phyloP scores from a whole-genome alignment of 2,888 invertebrate species.

The Lordiphosa fenestrarum region DNA sequence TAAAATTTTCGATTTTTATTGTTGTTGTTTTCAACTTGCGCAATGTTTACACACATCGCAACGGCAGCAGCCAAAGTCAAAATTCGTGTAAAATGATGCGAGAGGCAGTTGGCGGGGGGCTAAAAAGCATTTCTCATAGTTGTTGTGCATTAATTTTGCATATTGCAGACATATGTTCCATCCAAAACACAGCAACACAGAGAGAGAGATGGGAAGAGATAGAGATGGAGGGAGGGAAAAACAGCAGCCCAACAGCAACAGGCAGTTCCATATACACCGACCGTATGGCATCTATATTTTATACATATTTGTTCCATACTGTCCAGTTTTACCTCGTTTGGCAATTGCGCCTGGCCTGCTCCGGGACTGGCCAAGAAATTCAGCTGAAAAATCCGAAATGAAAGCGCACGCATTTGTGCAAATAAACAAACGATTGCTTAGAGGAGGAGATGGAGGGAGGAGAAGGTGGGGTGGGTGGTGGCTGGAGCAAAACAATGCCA shows the following conservation, averaged over 20 bases:
- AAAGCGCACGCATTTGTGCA: conserved; percentile 68
- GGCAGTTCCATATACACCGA: conserved; percentile 27
- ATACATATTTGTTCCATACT: conserved; percentile 22
- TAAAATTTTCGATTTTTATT: conserved; percentile 38
- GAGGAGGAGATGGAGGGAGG: neutral
- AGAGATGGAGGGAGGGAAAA: conserved; percentile 11
- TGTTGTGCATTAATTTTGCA: conserved; percentile 67
- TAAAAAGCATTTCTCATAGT: neutral
- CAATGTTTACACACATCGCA: conserved; percentile 64
- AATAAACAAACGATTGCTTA: conserved; percentile 56
- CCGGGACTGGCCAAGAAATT: conserved; percentile 40
- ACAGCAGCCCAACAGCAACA: conserved; percentile 32
- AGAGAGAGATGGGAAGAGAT: too few relatives aligned
- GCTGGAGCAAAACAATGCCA: conserved; percentile 4
- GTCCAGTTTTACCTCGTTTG: conserved; percentile 37
- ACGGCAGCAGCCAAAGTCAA: conserved; percentile 64
- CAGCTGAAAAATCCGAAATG: conserved; percentile 50
- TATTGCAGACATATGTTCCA: conserved; percentile 72
- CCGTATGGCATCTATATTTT: conserved; percentile 1
- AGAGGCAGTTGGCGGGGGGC: conserved; percentile 8
- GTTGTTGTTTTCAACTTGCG: conserved; percentile 58
- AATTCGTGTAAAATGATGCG: conserved; percentile 53
- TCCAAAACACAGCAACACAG: neutral
- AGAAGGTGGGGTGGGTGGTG: conserved; percentile 17
- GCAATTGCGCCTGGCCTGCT: conserved; percentile 17